These are phyloP conservation scores for Darevskia nairensis DNA, from an alignment of 2,797 vertebrate species.

Conservation along the genomic window DNA sequence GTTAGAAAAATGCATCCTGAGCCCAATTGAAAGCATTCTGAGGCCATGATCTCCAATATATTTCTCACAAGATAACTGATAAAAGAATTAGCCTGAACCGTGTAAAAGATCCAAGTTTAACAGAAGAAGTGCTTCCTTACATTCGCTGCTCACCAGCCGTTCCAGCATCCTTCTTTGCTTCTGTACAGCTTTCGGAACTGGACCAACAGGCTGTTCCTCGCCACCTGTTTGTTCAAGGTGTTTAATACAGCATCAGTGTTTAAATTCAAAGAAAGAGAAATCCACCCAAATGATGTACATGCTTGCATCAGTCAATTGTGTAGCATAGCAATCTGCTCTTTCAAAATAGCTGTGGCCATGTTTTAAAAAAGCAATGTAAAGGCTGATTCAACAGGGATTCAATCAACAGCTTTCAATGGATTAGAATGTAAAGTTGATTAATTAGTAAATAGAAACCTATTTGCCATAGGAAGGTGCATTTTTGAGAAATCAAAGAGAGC, in stretches of 20 bases:
- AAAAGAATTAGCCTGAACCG: not conserved
- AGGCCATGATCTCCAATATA: not conserved
- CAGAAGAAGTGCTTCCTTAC: constrained; percentile 77
- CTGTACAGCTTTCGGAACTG: constrained; percentile 87
- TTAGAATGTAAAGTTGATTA: not conserved
- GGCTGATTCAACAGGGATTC: not conserved
- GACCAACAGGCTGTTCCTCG: constrained; percentile 78
- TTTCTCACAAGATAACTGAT: not conserved
- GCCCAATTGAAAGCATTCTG: too few relatives aligned
- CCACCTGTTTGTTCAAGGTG: constrained; percentile 75
- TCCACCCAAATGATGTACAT: not conserved
- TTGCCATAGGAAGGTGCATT: not conserved
- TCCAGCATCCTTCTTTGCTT: constrained; percentile 95
- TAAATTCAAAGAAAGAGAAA: not conserved
- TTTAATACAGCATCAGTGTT: constrained; percentile 21
- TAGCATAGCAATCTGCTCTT: not conserved
- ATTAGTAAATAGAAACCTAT: not conserved
- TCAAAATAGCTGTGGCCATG: not conserved
- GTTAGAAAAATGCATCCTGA: too few relatives aligned
- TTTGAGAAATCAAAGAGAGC: not conserved
- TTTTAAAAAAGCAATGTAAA: not conserved
- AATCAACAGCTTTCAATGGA: not conserved
- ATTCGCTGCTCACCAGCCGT: constrained; percentile 88
- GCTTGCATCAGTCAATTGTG: not conserved
- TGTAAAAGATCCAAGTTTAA: not conserved